Evolutionary conservation across 2,888 invertebrate genomes (phyloP).

Genomic region (Steinernema carpocapsae): DNA sequence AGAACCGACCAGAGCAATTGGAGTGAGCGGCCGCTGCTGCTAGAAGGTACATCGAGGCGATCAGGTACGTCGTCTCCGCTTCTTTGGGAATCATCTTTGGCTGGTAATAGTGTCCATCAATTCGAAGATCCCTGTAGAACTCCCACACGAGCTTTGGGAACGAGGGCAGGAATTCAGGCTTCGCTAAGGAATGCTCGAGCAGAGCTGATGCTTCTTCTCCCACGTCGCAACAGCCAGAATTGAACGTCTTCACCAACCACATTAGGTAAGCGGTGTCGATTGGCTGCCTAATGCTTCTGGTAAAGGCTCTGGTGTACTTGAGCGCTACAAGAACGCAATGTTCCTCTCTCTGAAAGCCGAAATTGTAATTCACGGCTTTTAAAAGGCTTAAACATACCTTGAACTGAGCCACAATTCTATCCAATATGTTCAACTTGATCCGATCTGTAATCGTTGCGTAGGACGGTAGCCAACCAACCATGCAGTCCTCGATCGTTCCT

Average conservation of each 20-base stretch:
- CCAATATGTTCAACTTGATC: background rate
- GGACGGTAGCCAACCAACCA: conserved; percentile 50
- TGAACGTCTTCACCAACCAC: no score
- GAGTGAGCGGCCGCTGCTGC: background rate
- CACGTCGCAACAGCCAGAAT: no score
- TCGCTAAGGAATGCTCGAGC: no score
- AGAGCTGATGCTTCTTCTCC: no score
- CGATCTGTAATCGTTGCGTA: conserved; percentile 34
- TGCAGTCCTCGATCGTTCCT: conserved; percentile 48
- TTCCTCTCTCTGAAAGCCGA: background rate
- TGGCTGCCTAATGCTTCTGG: no score
- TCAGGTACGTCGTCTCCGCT: conserved; percentile 4
- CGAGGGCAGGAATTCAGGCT: background rate
- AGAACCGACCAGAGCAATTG: background rate
- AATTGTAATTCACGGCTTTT: background rate
- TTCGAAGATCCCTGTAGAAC: background rate
- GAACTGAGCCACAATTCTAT: conserved; percentile 2
- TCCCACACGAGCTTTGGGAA: background rate
- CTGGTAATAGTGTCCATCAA: background rate
- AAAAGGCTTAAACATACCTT: background rate
- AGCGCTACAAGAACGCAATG: conserved; percentile 49
- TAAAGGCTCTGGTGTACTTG: conserved; percentile 54
- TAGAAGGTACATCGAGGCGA: background rate
- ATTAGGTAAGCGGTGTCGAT: no score
- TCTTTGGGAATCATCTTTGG: background rate